Percentiles rank a stretch among this genome's conserved stretches.
phyloP scores from a whole-genome alignment of 2,888 invertebrate genomes.

The Rhingia campestris region DNA sequence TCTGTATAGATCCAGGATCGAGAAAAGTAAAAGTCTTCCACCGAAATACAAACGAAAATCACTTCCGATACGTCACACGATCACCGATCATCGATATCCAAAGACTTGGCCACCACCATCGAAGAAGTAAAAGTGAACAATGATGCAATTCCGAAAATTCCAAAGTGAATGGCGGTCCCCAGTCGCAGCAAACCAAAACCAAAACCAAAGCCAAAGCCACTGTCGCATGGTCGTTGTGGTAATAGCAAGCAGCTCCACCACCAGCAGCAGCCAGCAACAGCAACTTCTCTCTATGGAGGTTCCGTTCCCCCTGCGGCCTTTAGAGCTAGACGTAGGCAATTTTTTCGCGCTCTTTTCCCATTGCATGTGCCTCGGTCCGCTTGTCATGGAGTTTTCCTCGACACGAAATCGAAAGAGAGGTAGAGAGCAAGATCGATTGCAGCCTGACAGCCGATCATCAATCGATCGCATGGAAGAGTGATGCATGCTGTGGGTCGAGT shows the following conservation, averaged over 20 bases:
- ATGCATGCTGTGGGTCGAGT: conserved; percentile 4
- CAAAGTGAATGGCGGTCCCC: conserved; percentile 54
- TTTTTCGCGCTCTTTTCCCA: conserved; percentile 11
- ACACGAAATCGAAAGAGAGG: conserved; percentile 12
- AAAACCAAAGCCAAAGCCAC: neutral
- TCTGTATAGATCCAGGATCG: conserved; percentile 14
- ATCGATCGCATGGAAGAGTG: conserved; percentile 45
- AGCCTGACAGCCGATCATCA: conserved; percentile 53
- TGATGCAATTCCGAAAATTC: conserved; percentile 65
- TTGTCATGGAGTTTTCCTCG: conserved; percentile 53
- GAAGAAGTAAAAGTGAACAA: conserved; percentile 51
- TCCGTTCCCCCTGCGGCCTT: neutral
- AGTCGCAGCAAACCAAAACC: conserved; percentile 9
- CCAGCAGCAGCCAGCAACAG: neutral
- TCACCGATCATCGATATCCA: neutral
- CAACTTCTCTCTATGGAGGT: neutral
- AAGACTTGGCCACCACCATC: neutral
- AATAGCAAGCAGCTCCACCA: no score
- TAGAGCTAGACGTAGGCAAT: conserved; percentile 3
- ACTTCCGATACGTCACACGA: conserved; percentile 26
- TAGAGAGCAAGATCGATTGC: conserved; percentile 42
- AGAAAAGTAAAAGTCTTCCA: conserved; percentile 33
- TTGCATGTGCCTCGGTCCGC: conserved; percentile 24
- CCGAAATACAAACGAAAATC: neutral
- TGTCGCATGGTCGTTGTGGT: neutral